Conservation (phyloP, 2,113 vertebrate species). For the Castor canadensis region DNA sequence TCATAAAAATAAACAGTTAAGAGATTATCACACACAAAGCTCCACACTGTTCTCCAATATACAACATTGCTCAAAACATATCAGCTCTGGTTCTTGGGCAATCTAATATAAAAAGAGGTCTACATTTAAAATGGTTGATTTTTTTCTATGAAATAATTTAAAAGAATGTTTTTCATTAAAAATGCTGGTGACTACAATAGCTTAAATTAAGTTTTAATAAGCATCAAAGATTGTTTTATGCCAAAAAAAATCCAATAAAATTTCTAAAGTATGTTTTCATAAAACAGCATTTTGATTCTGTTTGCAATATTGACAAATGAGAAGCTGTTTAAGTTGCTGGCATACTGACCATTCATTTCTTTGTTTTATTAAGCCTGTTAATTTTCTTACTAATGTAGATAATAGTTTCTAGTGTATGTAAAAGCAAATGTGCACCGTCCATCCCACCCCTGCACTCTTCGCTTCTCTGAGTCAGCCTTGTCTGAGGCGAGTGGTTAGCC, state of each 20-base stretch:
- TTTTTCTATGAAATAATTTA: conserved; percentile 49
- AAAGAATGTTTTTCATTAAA: conserved; percentile 64
- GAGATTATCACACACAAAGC: not conserved
- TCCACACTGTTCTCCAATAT: not conserved
- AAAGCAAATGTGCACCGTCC: conserved; percentile 58
- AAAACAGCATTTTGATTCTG: conserved; percentile 42
- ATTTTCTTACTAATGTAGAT: conserved; percentile 69
- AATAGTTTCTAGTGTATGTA: conserved; percentile 55
- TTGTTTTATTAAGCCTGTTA: conserved; percentile 70
- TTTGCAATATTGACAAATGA: conserved; percentile 42
- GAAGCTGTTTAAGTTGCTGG: conserved; percentile 56
- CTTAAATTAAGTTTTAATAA: conserved; percentile 73
- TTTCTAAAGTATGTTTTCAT: conserved; percentile 61
- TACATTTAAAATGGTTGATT: conserved; percentile 22
- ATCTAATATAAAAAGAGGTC: conserved; percentile 43
- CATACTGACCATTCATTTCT: conserved; percentile 62
- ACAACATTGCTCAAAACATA: not conserved
- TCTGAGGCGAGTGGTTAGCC: conserved; percentile 59
- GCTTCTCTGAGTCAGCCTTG: conserved; percentile 59
- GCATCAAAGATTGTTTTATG: conserved; percentile 66
- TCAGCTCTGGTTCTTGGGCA: not conserved
- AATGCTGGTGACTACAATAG: conserved; percentile 7
- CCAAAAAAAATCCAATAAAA: conserved; percentile 59
- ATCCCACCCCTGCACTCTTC: not conserved
- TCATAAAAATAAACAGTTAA: not conserved